Evolutionary conservation across 2,888 invertebrate species (phyloP), one percentile per base, ranked within the genome.

Genomic region (Lypha dubia): DNA sequence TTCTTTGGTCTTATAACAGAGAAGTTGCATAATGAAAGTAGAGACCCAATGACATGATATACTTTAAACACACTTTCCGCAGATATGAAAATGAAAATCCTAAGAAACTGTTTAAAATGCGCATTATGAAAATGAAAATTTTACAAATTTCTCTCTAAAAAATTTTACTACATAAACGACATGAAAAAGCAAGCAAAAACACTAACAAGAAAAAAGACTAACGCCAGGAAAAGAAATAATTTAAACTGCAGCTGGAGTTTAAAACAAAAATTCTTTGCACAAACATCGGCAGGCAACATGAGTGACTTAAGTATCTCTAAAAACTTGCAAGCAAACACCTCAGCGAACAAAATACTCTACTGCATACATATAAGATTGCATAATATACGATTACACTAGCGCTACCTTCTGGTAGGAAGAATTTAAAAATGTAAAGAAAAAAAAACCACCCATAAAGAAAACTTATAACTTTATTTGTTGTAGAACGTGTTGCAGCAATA

Each of bases 401-500:
- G 44, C 46, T 6, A 17, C 17, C 51, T 65, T 28, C 24, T 35
- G 35, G 13, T 13, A 32, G 46, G 41, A 51, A 22, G 28, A 65
- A 53, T 75, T 41, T 17, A 51, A 53, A 32, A 15, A n/a, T 32
- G 11, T 32, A 22, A 13, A 35, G 13, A 38, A 22, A 49, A 38
- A 32, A 62, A 60, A 8, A 28, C 41, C 6, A 56, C n/a, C 32
- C 58, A 13, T 35, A 32, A 75, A 70, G 65, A 46, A 60, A 75
- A 65, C 60, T 80, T 84, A 75, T 67, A 84, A 76, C 75, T 65
- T 76, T 84, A 79, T 68, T 22, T 60, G 65, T 41, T 74, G 65
- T 75, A 53, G 75, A 71, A 80, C 79, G 84, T 83, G 83, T 75
- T 68, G 75, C 79, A 76, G 60, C 75, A 71, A 79, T 84, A 84